These are phyloP conservation scores for Tragelaphus imberbis DNA, from an alignment of 2,113 vertebrate species.

Conservation along the genomic window DNA sequence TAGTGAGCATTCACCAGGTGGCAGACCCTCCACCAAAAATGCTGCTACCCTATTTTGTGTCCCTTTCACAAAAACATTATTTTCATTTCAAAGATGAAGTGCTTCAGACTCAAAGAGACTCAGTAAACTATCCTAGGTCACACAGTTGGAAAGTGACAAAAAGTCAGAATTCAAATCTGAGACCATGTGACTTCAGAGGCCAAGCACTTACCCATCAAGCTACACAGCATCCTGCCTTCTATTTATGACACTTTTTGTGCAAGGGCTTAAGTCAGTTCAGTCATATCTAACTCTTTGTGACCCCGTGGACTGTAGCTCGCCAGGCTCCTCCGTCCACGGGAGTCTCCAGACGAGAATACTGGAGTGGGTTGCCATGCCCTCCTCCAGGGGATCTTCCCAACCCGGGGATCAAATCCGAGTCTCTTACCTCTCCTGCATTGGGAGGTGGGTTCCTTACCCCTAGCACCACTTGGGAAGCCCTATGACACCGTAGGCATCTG, in stretches of 20 bases:
- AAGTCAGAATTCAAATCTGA: not conserved
- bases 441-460: not conserved
- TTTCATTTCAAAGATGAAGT: not conserved
- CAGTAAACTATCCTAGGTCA: not conserved
- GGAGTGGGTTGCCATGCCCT: not conserved
- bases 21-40: not conserved
- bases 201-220: not conserved
- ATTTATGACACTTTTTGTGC: not conserved
- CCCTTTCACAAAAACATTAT: not conserved
- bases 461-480: not conserved
- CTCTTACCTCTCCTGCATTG: accelerated
- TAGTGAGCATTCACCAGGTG: not conserved
- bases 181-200: not conserved
- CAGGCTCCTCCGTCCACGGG: accelerated
- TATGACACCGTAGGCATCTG: not conserved
- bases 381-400: not conserved
- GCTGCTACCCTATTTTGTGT: not conserved
- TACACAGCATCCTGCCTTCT: not conserved
- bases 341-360: not conserved
- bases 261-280: not conserved
- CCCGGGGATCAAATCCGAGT: not conserved
- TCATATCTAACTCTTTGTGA: not conserved
- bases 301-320: not conserved
- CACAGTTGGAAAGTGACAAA: not conserved
- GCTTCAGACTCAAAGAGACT: not conserved